These are phyloP conservation scores for Urocitellus parryii DNA, from an alignment of 2,113 vertebrate genomes.

Conservation along the genomic window DNA sequence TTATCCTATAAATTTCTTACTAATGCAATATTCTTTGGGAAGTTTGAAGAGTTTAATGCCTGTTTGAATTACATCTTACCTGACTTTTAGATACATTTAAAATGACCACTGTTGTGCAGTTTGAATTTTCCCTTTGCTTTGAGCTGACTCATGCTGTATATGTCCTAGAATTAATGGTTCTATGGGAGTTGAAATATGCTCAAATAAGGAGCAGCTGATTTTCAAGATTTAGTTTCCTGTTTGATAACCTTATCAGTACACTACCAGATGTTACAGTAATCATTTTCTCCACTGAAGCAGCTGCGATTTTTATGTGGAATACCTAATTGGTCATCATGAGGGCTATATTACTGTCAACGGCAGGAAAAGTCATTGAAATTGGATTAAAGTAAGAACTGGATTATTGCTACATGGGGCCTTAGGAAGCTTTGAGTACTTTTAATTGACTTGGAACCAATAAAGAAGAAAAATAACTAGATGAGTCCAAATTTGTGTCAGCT, in stretches of 20 bases:
- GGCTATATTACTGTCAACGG: conserved; percentile 74
- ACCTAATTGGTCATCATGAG: conserved; percentile 79
- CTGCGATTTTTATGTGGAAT: conserved; percentile 73
- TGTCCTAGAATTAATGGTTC: conserved; percentile 45
- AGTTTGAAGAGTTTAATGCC: conserved; percentile 4
- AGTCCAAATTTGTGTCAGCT: conserved; percentile 58
- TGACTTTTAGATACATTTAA: not conserved
- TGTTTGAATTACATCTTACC: not conserved
- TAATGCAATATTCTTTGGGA: not conserved
- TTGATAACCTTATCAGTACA: conserved; percentile 80
- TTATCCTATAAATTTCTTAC: not conserved
- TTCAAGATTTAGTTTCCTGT: conserved; percentile 70
- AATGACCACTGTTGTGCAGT: not conserved
- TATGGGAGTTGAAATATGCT: conserved; percentile 32
- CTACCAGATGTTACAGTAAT: conserved; percentile 55
- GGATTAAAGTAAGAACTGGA: conserved; percentile 60
- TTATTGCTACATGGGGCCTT: conserved; percentile 60
- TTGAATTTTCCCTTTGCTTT: conserved; percentile 46
- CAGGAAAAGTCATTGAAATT: conserved; percentile 64
- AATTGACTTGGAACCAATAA: conserved; percentile 76
- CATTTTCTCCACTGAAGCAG: conserved; percentile 75
- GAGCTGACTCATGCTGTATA: conserved; percentile 55
- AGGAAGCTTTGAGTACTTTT: conserved; percentile 67
- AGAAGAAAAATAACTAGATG: conserved; percentile 57
- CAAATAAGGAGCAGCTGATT: conserved; percentile 63